Evolutionary conservation across 2,113 vertebrate genomes (phyloP).

Genomic region (Heptranchias perlo): DNA sequence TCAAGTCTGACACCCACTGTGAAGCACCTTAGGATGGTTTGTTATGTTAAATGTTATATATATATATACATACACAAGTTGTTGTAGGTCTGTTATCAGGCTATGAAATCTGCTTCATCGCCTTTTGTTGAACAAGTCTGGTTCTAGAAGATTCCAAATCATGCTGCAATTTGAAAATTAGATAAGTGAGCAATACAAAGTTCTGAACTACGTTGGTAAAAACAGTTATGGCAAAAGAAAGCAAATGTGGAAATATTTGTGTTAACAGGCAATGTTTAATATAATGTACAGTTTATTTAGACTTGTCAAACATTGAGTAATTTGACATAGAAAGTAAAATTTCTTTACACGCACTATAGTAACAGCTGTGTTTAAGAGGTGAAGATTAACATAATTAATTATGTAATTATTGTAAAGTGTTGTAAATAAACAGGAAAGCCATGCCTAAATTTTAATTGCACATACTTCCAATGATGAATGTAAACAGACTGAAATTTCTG

Average conservation of each 20-base stretch:
- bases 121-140: not conserved
- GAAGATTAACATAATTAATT: conserved; percentile 1
- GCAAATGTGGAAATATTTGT: not conserved
- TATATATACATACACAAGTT: not conserved
- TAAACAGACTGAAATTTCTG: not conserved
- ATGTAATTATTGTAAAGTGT: not conserved
- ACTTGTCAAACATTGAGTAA: not conserved
- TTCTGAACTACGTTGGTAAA: not conserved
- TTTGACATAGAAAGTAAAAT: not conserved
- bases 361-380: conserved; percentile 17
- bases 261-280: not conserved
- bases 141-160: not conserved
- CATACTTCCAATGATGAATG: not conserved
- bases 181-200: not conserved
- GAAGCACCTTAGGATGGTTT: not conserved
- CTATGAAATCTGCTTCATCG: not conserved
- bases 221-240: not conserved
- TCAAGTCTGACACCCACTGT: not conserved
- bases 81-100: not conserved
- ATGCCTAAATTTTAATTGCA: not conserved
- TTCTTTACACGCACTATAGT: not conserved
- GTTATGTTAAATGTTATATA: not conserved
- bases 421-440: not conserved
- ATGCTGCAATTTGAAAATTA: not conserved
- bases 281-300: not conserved